phyloP scores from a whole-genome alignment of 1,140 invertebrate species.

The Drosophila pseudoobscura region DNA sequence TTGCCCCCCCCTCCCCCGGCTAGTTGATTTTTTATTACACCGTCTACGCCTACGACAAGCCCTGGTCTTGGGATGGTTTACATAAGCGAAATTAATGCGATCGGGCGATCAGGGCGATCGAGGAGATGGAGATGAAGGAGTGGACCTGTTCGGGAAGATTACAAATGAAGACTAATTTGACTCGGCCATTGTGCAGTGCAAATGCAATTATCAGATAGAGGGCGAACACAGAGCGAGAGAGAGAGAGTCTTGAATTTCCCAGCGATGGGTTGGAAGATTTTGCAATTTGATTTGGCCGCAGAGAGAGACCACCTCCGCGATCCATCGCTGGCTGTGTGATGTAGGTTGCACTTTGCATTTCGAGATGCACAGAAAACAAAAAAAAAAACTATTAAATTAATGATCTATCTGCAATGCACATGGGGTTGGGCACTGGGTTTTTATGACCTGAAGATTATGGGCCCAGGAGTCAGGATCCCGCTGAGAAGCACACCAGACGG shows the following conservation, averaged over 20 bases:
- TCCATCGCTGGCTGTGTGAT: constrained; percentile 4
- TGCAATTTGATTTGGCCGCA: constrained; percentile 55
- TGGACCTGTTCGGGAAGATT: constrained; percentile 40
- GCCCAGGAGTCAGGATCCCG: constrained; percentile 58
- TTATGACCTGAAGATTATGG: constrained; percentile 68
- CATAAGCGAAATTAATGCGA: constrained; percentile 76
- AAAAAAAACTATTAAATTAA: constrained; percentile 69
- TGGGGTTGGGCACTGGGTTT: constrained; percentile 31
- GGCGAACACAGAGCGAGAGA: constrained; percentile 3
- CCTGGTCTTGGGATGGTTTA: constrained; percentile 60
- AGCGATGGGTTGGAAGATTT: constrained; percentile 52
- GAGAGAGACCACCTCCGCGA: constrained; percentile 57
- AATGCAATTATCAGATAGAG: constrained; percentile 75
- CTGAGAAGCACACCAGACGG: constrained; percentile 37
- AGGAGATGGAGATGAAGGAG: neutral
- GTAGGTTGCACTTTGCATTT: constrained; percentile 67
- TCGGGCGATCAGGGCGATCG: neutral
- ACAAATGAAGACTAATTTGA: constrained; percentile 75
- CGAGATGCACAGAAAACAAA: constrained; percentile 16
- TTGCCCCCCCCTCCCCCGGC: neutral
- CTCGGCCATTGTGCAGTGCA: constrained; percentile 41
- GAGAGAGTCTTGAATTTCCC: constrained; percentile 43
- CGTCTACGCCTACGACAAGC: constrained; percentile 74
- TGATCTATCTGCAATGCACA: constrained; percentile 63
- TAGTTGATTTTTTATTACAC: constrained; percentile 80